Percentiles rank a stretch among this genome's conserved stretches.
Evolutionary conservation across 2,888 invertebrate genomes (phyloP).

Genomic region (Drosophila mimetica): DNA sequence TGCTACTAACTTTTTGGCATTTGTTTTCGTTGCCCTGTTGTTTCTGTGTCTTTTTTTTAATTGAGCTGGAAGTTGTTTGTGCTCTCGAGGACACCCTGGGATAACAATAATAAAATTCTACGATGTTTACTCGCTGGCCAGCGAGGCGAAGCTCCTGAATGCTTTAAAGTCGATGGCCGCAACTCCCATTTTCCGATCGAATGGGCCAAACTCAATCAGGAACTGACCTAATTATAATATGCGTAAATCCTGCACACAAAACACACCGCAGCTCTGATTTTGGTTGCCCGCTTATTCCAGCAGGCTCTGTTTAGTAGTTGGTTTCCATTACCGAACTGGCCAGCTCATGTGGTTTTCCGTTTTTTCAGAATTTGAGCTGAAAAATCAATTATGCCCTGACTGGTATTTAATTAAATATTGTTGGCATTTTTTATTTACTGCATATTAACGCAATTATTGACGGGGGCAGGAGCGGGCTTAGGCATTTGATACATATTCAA

Average conservation of each 20-base stretch:
- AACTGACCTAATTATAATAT: constrained; percentile 44
- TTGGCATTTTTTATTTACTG: constrained; percentile 25
- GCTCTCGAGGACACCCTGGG: constrained; percentile 33
- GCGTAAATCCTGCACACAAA: constrained; percentile 39
- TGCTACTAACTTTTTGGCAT: constrained; percentile 58
- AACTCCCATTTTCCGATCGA: constrained; percentile 7
- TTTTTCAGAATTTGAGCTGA: constrained; percentile 19
- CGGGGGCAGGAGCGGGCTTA: constrained; percentile 18
- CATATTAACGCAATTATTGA: constrained; percentile 41
- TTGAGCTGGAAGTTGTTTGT: constrained; percentile 52
- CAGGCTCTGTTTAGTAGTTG: constrained; percentile 40
- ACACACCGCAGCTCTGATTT: constrained; percentile 39
- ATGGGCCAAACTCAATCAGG: constrained; percentile 37
- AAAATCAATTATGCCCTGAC: constrained; percentile 49
- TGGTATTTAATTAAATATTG: constrained; percentile 49
- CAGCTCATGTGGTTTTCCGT: constrained; percentile 33
- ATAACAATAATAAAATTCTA: constrained; percentile 61
- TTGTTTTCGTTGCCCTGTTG: constrained; percentile 47
- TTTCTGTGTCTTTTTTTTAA: constrained; percentile 48
- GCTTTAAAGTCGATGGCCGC: constrained; percentile 17
- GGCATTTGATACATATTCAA: constrained; percentile 25
- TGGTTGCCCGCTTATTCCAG: constrained; percentile 20
- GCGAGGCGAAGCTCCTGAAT: constrained; percentile 1
- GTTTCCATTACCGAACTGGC: constrained; percentile 46
- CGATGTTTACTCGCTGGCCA: constrained; percentile 49